Percentiles rank a stretch among this genome's conserved stretches.
Conservation (phyloP, 2,113 vertebrate genomes). For the Tichodroma muraria region DNA sequence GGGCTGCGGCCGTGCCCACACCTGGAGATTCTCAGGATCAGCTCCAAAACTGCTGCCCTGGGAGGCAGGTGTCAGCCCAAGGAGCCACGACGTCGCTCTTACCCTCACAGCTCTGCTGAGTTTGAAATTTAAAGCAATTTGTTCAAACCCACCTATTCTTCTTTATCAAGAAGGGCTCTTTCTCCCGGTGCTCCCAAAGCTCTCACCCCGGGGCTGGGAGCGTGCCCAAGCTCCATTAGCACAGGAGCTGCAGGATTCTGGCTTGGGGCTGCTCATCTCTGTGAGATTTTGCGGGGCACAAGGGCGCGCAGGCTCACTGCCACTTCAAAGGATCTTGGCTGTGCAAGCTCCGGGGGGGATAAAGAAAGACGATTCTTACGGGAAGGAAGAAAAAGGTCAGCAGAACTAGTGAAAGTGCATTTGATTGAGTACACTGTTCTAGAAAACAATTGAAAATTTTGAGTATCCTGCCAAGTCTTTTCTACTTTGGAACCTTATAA, state of each 20-base stretch:
- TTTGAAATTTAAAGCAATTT: neutral
- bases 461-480: neutral
- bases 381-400: neutral
- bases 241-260: neutral
- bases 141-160: neutral
- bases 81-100: neutral
- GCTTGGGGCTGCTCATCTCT: neutral
- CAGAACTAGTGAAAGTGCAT: neutral
- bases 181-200: accelerated
- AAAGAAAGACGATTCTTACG: neutral
- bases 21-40: neutral
- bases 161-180: neutral
- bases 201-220: accelerated
- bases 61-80: neutral
- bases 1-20: neutral
- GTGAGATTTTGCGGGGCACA: neutral
- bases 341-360: neutral
- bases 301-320: accelerated
- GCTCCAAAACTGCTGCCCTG: neutral
- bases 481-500: neutral
- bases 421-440: neutral
- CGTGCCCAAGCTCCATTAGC: neutral
- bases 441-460: neutral
- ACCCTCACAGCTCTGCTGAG: neutral
- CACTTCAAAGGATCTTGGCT: neutral